A percentile compares a stretch with the other conserved stretches of the same genome.
phyloP scores from a whole-genome alignment of 2,888 invertebrate genomes.

The Itoplectis maculator region DNA sequence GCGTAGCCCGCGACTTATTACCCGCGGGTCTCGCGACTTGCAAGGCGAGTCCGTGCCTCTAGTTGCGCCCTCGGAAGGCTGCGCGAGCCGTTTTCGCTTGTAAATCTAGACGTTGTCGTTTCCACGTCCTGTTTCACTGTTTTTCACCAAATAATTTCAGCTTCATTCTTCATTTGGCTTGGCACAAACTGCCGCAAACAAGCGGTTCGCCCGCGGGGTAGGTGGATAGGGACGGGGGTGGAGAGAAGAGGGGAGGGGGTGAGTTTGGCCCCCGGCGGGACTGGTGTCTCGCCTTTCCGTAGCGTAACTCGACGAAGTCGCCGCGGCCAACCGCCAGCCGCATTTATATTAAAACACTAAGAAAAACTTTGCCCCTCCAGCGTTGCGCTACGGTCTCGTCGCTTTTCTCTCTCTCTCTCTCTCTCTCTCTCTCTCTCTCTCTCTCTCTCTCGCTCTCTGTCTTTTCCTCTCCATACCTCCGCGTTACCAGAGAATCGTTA shows the following conservation, averaged over 20 bases:
- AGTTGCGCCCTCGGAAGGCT: constrained; percentile 53
- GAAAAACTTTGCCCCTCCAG: constrained; percentile 80
- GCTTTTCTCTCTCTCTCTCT: constrained; percentile 7
- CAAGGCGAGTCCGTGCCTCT: background rate
- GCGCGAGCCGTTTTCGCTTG: constrained; percentile 73
- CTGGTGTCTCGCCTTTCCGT: constrained; percentile 69
- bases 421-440: constrained; percentile 63
- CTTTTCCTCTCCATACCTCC: constrained; percentile 64
- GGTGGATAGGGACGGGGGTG: too few species aligned
- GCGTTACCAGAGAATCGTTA: constrained; percentile 81
- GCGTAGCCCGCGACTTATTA: constrained; percentile 37
- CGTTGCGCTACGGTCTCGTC: constrained; percentile 69
- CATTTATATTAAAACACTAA: constrained; percentile 85
- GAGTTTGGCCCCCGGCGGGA: constrained; percentile 68
- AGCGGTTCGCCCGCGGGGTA: constrained; percentile 76
- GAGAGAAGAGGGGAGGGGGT: too few species aligned
- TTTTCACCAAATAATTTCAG: constrained; percentile 85
- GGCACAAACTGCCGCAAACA: constrained; percentile 85
- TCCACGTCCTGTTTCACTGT: constrained; percentile 85
- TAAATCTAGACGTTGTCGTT: constrained; percentile 84
- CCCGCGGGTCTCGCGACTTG: constrained; percentile 25
- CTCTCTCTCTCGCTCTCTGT: constrained; percentile 7
- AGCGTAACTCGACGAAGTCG: constrained; percentile 73
- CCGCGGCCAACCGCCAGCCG: constrained; percentile 77
- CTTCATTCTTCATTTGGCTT: constrained; percentile 85